A percentile compares a stretch with the other conserved stretches of the same genome.
These are phyloP conservation scores for Lomographa bimaculata DNA, from an alignment of 2,888 invertebrate genomes.

Conservation along the genomic window DNA sequence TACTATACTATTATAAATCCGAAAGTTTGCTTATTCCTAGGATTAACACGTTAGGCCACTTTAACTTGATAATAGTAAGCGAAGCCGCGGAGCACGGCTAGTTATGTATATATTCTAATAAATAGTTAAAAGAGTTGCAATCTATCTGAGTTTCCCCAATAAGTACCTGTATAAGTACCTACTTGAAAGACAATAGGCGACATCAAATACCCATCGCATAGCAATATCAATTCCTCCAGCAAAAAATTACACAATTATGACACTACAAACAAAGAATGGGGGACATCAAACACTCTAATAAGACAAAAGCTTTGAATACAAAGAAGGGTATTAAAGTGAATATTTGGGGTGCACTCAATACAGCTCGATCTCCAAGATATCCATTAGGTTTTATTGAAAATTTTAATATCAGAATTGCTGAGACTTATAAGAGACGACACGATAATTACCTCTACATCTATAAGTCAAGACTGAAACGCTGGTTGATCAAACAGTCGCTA, in stretches of 20 bases:
- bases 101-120: no score
- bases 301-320: slow-evolving; percentile 32
- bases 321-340: slow-evolving; percentile 36
- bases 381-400: slow-evolving; percentile 84
- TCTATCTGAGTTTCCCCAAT: no score
- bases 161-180: no score
- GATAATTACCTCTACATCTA: no score
- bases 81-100: no score
- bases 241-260: slow-evolving; percentile 36
- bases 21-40: no score
- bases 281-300: slow-evolving; percentile 35
- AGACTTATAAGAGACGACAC: slow-evolving; percentile 43
- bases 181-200: slow-evolving; percentile 3
- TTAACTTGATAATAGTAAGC: no score
- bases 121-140: no score
- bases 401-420: slow-evolving; percentile 83
- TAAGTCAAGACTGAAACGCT: no score
- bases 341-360: slow-evolving; percentile 69
- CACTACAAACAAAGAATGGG: slow-evolving; percentile 35
- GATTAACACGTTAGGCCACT: no score
- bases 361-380: slow-evolving; percentile 67
- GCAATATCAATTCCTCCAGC: slow-evolving; percentile 20
- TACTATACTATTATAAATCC: no score
- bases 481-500: no score
- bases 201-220: slow-evolving; percentile 20